Percentiles rank a stretch among this genome's conserved stretches.
Conservation (phyloP, 2,113 vertebrate species). For the Phasianus colchicus region DNA sequence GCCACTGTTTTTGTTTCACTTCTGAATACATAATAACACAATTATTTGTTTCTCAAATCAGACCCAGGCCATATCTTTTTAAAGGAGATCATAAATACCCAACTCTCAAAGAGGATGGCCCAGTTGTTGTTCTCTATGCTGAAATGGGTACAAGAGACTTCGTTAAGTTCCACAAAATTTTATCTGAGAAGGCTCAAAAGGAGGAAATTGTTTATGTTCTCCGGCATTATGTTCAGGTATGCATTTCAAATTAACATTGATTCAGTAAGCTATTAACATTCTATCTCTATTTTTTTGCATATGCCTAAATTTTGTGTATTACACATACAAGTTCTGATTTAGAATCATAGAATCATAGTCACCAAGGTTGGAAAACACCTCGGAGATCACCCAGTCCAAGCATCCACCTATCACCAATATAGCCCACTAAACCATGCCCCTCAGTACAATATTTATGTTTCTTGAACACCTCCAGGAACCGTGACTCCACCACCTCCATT, state of each 20-base stretch:
- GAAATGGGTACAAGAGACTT: constrained; percentile 95
- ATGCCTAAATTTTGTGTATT: not conserved
- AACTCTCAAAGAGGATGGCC: constrained; percentile 79
- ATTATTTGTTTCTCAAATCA: constrained; percentile 75
- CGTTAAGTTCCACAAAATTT: constrained; percentile 86
- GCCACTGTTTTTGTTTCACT: not conserved
- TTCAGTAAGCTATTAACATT: not conserved
- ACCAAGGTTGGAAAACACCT: too few relatives aligned
- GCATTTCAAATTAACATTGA: constrained; percentile 18
- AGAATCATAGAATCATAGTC: not conserved
- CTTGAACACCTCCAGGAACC: too few relatives aligned
- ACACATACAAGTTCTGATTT: not conserved
- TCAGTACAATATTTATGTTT: too few relatives aligned
- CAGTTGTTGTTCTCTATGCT: constrained; percentile 92
- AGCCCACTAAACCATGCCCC: too few relatives aligned
- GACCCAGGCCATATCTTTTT: constrained; percentile 90
- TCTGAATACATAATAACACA: not conserved
- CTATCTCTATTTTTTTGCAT: not conserved
- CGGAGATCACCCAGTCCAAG: too few relatives aligned
- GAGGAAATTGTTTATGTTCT: constrained; percentile 90
- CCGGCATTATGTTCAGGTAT: constrained; percentile 92
- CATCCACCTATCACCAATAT: too few relatives aligned
- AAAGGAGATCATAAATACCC: constrained; percentile 92
- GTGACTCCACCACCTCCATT: too few relatives aligned
- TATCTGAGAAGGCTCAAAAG: constrained; percentile 85